Base-by-base conservation (phyloP, 2,797 vertebrate species). In the Bovichtus variegatus region DNA sequence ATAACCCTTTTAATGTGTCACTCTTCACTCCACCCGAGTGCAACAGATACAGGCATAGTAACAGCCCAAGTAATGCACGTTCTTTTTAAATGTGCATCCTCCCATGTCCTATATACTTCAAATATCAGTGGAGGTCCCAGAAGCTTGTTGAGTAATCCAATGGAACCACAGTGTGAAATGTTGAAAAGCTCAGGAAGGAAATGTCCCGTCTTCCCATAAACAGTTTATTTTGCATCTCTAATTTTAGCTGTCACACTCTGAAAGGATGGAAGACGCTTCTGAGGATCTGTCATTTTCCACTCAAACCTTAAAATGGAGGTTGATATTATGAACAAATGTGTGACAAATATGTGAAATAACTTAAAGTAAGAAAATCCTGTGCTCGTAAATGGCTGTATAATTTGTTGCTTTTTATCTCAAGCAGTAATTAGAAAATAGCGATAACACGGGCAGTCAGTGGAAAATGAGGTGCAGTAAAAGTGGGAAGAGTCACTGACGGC, bases 21-120 rank as follows among this genome's bases (percentile, higher is more conserved):
- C 31, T 64, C 53, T 34, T 49, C n/a, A 63, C 62, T 61, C 67
- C 27, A 29, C 12, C 29, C 5, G 6, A 53, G 62, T 38, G 65
- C 69, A 62, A 46, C 53, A 54, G 43, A 41, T 55, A 55, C 50
- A 59, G 31, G 21, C 29, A 19, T 2, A 27, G 54, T 41, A 77
- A 71, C 46, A 70, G 16, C 51, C 21, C 4, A 23, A 58, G 34
- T 59, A 1, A 64, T 50, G 57, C 23, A 21, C 4, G 38, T 50
- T 79, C 44, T 75, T 79, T 78, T 78, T 46, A 80, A 83, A 50
- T 77, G 79, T 83, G 69, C 54, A 78, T 76, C 58, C 58, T 76
- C 2, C 60, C 70, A 50, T 78, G 57, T 73, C 69, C 74, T 70
- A 23, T 16, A 34, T 2, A 31, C 65, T 19, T 71, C 53, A 82